Evolutionary conservation across 2,797 vertebrate species (phyloP), one percentile per base, ranked within the genome.

Genomic region (Microtus agrestis): DNA sequence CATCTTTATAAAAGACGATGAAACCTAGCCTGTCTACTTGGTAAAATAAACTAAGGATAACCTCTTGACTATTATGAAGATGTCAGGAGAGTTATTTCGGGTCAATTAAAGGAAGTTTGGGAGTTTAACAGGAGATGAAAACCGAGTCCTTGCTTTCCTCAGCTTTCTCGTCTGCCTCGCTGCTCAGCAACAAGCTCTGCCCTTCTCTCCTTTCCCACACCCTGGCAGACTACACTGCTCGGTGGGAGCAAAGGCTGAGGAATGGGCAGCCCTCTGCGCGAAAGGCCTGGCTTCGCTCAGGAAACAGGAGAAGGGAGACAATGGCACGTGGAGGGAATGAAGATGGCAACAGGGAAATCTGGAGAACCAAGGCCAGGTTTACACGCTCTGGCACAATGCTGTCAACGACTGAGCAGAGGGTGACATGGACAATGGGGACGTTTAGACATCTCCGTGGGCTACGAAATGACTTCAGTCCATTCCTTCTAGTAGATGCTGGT

Each of bases 401-500:
- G 0, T 11, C 23, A 59, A 0, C 10, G 17, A 61, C 3, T 80
- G 40, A 84, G 63, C 61, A 63, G 10, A 11, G 7, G n/a, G 43
- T 34, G 15, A 48, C 46, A 74, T 74, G n/a, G 25, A n/a, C 61
- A 21, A 48, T 1, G 17, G 17, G 29, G 46, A 76, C 51, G 56
- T 56, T 80, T 71, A 79, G 73, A 34, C 15, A 37, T 31, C 19
- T 89, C 84, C 71, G 54, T 61, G 54, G 59, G 43, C 43, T 74
- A 11, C 9, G 10, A 71, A 65, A 15, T 71, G 48, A 13, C 63
- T 80, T 65, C 43, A 23, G 11, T 54, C 27, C 34, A n/a, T 34
- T 89, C 19, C 79, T 87, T 65, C 86, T 31, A 78, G 73, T 73
- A 67, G 40, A 92, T 89, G 21, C 23, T 73, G 43, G 48, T 78